phyloP scores from a whole-genome alignment of 2,797 vertebrate genomes.

The Coilia nasus region DNA sequence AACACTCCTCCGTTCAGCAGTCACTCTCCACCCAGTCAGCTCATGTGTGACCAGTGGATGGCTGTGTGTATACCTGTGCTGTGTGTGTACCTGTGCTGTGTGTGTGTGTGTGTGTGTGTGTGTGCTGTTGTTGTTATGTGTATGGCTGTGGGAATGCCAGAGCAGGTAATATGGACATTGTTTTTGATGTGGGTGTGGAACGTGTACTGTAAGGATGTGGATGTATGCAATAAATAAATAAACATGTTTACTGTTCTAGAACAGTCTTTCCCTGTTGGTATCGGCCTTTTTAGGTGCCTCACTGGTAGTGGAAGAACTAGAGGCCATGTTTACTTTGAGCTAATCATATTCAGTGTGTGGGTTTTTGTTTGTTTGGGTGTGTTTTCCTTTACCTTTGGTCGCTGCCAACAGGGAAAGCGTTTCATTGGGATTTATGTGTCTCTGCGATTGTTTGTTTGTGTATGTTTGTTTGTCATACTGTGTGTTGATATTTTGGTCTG shows the following conservation, averaged over 20 bases:
- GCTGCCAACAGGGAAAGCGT: constrained; percentile 60
- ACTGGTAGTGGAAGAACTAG: not conserved
- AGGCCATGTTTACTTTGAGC: not conserved
- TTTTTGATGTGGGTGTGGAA: no score
- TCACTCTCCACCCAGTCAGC: constrained; percentile 62
- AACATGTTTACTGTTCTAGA: not conserved
- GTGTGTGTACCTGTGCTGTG: constrained; percentile 25
- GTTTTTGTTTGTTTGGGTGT: not conserved
- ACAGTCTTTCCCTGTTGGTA: constrained; percentile 56
- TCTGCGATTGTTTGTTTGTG: constrained; percentile 21
- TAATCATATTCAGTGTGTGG: not conserved
- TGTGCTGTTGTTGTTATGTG: constrained; percentile 12
- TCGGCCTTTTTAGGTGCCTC: not conserved
- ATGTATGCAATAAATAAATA: not conserved
- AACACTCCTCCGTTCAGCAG: constrained; percentile 58
- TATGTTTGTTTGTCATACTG: constrained; percentile 32
- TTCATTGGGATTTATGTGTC: constrained; percentile 47
- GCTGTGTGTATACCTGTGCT: constrained; percentile 45
- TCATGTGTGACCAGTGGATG: constrained; percentile 43
- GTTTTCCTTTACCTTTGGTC: not conserved
- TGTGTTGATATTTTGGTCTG: constrained; percentile 16
- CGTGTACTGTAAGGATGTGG: not conserved
- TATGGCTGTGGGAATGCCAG: constrained; percentile 36
- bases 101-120: constrained; percentile 4
- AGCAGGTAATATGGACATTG: constrained; percentile 38